Evolutionary conservation across 2,113 vertebrate genomes (phyloP).

Genomic region (Centrocercus urophasianus): DNA sequence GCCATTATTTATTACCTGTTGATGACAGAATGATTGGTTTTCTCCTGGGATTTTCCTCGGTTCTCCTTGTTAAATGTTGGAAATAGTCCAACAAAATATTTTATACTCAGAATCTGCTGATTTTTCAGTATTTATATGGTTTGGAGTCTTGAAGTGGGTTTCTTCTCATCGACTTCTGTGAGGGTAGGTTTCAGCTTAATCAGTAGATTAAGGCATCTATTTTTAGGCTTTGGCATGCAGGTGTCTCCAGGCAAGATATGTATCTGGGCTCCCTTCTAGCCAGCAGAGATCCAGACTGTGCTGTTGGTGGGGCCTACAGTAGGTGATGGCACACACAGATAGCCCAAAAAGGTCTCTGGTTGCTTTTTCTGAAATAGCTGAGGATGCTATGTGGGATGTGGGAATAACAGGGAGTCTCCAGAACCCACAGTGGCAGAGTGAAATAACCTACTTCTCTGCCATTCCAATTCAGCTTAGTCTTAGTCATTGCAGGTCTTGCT

Average conservation of each 20-base stretch:
- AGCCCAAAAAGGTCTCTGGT: rapidly evolving
- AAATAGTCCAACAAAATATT: not conserved
- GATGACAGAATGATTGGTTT: constrained; percentile 29
- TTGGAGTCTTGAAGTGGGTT: not conserved
- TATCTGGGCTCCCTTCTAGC: not conserved
- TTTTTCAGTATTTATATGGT: not conserved
- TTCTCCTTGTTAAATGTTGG: not conserved
- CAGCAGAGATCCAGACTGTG: not conserved
- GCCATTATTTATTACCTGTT: not conserved
- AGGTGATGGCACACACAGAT: rapidly evolving
- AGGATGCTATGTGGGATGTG: not conserved
- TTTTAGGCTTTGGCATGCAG: not conserved
- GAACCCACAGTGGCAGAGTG: not conserved
- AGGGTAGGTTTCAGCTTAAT: not conserved
- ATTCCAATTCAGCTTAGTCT: not conserved
- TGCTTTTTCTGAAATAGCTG: not conserved
- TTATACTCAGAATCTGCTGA: not conserved
- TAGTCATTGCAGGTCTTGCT: not conserved
- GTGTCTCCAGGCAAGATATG: not conserved
- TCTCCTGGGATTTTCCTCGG: constrained; percentile 5
- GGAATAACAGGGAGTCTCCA: not conserved
- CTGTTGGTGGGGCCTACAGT: not conserved
- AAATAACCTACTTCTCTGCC: not conserved
- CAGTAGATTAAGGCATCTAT: not conserved
- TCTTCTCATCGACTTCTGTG: not conserved